These are phyloP conservation scores for Asarcornis scutulata DNA, from an alignment of 2,113 vertebrate species.

Conservation along the genomic window DNA sequence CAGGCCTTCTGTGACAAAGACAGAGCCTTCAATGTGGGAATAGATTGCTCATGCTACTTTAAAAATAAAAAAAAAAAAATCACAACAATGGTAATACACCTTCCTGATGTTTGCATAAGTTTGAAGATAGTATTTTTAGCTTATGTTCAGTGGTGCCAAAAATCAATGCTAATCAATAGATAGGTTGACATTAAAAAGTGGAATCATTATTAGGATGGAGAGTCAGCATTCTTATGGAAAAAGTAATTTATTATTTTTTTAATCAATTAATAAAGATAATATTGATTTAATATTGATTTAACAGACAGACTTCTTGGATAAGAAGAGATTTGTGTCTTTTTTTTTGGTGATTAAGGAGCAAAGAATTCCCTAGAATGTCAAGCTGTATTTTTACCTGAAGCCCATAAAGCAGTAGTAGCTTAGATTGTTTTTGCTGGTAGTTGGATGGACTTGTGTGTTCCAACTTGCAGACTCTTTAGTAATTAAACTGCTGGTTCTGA, in stretches of 20 bases:
- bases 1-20: neutral
- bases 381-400: neutral
- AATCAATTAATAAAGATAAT: conserved; percentile 5
- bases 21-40: neutral
- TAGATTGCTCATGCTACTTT: neutral
- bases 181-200: neutral
- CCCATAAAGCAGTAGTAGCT: neutral
- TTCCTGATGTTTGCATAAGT: neutral
- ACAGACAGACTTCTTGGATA: neutral
- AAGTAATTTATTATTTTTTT: neutral
- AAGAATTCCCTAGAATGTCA: neutral
- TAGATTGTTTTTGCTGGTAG: neutral
- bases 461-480: neutral
- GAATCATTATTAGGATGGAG: neutral
- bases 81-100: neutral
- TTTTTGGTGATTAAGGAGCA: neutral
- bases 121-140: neutral
- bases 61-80: neutral
- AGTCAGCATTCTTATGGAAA: conserved; percentile 11
- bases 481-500: neutral
- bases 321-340: neutral
- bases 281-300: neutral
- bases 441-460: neutral
- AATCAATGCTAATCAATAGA: conserved; percentile 22
- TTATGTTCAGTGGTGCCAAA: neutral